Conservation (phyloP, 2,797 vertebrate genomes). For the Petrocephalus schoutedeni region DNA sequence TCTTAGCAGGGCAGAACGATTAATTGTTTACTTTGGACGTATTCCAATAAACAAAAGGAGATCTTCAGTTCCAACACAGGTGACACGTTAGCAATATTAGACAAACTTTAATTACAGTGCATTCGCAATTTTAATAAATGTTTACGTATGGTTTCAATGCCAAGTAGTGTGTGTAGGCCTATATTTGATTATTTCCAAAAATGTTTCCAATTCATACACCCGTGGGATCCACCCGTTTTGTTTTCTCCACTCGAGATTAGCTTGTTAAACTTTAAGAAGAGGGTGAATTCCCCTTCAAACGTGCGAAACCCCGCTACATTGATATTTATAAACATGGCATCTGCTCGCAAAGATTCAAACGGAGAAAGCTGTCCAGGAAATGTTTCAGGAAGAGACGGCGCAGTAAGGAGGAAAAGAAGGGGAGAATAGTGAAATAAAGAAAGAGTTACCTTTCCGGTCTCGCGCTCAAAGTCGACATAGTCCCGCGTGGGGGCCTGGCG, state of each 20-base stretch:
- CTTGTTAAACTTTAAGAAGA: neutral
- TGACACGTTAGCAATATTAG: neutral
- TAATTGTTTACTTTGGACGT: neutral
- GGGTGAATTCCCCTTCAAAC: slow-evolving; percentile 29
- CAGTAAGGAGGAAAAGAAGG: slow-evolving; percentile 30
- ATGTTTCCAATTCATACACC: neutral
- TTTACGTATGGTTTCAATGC: neutral
- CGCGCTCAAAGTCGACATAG: slow-evolving; percentile 96
- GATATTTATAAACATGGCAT: slow-evolving; percentile 19
- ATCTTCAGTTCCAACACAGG: neutral
- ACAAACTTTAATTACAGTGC: neutral
- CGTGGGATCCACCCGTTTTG: neutral
- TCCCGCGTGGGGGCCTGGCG: slow-evolving; percentile 91
- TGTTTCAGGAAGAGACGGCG: neutral
- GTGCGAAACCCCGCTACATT: slow-evolving; percentile 20
- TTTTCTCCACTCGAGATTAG: neutral
- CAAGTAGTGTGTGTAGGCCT: neutral
- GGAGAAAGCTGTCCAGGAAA: slow-evolving; percentile 18
- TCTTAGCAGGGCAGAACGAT: neutral
- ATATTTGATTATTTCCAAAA: neutral
- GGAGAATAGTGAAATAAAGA: neutral
- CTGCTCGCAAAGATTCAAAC: neutral
- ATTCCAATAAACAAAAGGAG: neutral
- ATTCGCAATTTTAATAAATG: neutral
- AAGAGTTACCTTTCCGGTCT: slow-evolving; percentile 87